phyloP scores from a whole-genome alignment of 2,113 vertebrate genomes.

The Oryzias melastigma region DNA sequence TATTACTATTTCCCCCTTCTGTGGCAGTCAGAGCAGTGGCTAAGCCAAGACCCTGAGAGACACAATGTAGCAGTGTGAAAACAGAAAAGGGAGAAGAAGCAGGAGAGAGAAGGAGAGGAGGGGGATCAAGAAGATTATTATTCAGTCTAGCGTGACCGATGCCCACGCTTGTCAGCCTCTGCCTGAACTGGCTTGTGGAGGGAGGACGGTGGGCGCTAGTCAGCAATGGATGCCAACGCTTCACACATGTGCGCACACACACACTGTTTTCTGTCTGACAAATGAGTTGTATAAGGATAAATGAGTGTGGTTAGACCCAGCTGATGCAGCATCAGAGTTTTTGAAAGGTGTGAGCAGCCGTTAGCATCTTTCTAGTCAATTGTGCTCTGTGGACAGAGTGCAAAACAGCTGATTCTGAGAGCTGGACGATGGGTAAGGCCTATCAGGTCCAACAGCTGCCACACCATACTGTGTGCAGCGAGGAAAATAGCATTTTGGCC shows the following conservation, averaged over 20 bases:
- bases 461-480: conserved; percentile 53
- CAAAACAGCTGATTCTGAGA: conserved; percentile 44
- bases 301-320: conserved; percentile 36
- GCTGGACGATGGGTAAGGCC: conserved; percentile 47
- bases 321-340: conserved; percentile 44
- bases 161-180: conserved; percentile 63
- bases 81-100: conserved; percentile 49
- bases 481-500: conserved; percentile 52
- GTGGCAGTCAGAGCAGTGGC: conserved; percentile 41
- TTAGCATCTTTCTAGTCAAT: conserved; percentile 40
- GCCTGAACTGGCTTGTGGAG: conserved; percentile 57
- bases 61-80: conserved; percentile 67
- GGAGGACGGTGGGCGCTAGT: conserved; percentile 43
- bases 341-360: conserved; percentile 41
- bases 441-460: conserved; percentile 68
- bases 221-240: conserved; percentile 50
- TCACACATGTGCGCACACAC: conserved; percentile 27
- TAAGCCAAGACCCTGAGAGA: conserved; percentile 69
- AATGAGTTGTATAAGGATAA: conserved; percentile 56
- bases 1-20: conserved; percentile 48
- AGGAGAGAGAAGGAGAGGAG: conserved; percentile 35
- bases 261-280: conserved; percentile 44
- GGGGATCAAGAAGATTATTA: conserved; percentile 66
- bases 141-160: conserved; percentile 68
- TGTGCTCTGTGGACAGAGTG: conserved; percentile 40